Evolutionary conservation across 2,113 vertebrate species (phyloP).

Genomic region (Pedetes capensis): DNA sequence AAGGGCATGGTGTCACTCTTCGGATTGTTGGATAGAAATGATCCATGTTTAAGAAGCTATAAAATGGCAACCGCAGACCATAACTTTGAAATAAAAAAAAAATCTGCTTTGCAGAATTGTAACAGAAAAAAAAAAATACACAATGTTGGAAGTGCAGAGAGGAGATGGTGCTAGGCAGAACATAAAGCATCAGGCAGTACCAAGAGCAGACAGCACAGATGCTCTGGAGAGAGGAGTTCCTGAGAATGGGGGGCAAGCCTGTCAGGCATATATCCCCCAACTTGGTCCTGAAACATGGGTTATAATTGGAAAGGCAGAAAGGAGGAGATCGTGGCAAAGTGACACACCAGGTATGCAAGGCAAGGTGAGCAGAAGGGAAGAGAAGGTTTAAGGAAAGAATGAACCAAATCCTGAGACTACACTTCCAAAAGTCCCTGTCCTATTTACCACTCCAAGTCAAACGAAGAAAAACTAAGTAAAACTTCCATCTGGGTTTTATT

Average conservation of each 20-base stretch:
- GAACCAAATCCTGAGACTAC: background rate
- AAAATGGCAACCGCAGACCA: constrained; percentile 53
- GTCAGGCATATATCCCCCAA: no score
- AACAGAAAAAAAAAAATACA: constrained; percentile 30
- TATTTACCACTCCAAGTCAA: background rate
- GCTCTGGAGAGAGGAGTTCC: background rate
- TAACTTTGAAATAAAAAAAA: constrained; percentile 63
- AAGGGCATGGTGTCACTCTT: constrained; percentile 58
- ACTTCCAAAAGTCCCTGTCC: background rate
- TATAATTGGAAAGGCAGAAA: background rate
- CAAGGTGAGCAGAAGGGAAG: background rate
- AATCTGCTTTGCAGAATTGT: constrained; percentile 24
- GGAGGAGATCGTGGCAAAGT: fast-evolving
- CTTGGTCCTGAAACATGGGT: background rate
- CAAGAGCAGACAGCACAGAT: background rate
- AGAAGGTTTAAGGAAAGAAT: background rate
- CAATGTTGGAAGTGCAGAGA: background rate
- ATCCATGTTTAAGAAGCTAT: constrained; percentile 70
- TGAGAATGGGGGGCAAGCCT: background rate
- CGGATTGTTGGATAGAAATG: constrained; percentile 58
- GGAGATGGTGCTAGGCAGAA: background rate
- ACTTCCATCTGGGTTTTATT: background rate
- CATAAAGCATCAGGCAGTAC: background rate
- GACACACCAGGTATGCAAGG: background rate
- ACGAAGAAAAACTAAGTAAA: constrained; percentile 11